phyloP scores from a whole-genome alignment of 2,113 vertebrate genomes.

The Dasyurus viverrinus region DNA sequence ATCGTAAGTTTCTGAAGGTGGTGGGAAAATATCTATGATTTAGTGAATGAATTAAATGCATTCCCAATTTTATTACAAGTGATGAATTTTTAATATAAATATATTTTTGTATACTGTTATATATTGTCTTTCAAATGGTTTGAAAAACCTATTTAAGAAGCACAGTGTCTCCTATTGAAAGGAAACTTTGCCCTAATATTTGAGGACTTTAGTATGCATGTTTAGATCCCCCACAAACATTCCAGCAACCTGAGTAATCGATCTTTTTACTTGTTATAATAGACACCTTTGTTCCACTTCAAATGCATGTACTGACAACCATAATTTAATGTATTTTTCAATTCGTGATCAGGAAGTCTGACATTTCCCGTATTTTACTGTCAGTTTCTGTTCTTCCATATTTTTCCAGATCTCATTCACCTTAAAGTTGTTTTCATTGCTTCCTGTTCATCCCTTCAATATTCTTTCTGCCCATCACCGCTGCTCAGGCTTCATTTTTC shows the following conservation, averaged over 20 bases:
- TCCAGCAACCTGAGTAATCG: background rate
- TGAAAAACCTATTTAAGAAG: background rate
- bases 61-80: background rate
- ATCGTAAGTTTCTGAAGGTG: constrained; percentile 83
- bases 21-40: background rate
- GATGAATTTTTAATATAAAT: background rate
- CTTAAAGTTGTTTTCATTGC: background rate
- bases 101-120: background rate
- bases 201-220: background rate
- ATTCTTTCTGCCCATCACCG: background rate
- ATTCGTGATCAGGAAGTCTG: background rate
- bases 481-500: background rate
- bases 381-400: background rate
- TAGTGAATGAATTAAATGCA: background rate
- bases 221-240: background rate
- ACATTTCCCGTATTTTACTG: background rate
- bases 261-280: background rate
- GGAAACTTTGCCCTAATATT: background rate
- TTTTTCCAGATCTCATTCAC: background rate
- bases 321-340: background rate
- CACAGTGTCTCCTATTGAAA: background rate
- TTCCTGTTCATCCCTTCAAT: background rate
- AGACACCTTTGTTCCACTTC: background rate
- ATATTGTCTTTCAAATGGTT: background rate
- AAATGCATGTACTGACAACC: background rate